These are phyloP conservation scores for Varroa destructor DNA, from an alignment of 1,140 invertebrate species.

Conservation along the genomic window DNA sequence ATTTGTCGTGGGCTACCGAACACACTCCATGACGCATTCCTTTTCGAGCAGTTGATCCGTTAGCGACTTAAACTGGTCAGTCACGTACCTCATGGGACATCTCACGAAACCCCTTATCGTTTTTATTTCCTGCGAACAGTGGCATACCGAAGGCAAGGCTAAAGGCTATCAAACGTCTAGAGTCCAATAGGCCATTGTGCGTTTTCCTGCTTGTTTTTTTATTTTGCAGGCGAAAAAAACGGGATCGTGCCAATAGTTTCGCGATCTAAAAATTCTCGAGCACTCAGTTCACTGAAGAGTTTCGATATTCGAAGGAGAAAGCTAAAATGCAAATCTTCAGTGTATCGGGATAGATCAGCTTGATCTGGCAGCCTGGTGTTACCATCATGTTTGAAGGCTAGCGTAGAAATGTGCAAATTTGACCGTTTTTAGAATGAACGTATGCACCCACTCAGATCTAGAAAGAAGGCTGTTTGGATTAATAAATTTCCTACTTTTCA, in stretches of 20 bases:
- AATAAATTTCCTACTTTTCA: too few species aligned
- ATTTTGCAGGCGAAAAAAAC: not conserved
- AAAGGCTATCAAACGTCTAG: not conserved
- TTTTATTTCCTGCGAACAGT: not conserved
- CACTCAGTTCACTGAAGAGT: not conserved
- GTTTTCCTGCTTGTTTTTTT: not conserved
- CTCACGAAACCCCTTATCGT: not conserved
- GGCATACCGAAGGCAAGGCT: not conserved
- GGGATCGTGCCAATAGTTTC: not conserved
- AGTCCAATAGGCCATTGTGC: not conserved
- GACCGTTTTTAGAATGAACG: too few species aligned
- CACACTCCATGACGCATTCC: not conserved
- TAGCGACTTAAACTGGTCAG: not conserved
- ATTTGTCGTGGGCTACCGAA: not conserved
- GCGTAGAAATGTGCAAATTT: too few species aligned
- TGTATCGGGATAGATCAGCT: slow-evolving; percentile 11
- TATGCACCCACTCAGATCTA: too few species aligned
- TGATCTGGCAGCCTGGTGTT: not conserved
- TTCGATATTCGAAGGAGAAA: not conserved
- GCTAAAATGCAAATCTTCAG: not conserved
- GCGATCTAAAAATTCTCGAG: not conserved
- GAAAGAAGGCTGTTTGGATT: too few species aligned
- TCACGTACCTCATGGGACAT: not conserved
- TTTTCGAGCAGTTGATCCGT: not conserved
- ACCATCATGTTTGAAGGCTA: slow-evolving; percentile 18